Evolutionary conservation across 2,888 invertebrate species (phyloP).

Genomic region (Epiblema foenella): DNA sequence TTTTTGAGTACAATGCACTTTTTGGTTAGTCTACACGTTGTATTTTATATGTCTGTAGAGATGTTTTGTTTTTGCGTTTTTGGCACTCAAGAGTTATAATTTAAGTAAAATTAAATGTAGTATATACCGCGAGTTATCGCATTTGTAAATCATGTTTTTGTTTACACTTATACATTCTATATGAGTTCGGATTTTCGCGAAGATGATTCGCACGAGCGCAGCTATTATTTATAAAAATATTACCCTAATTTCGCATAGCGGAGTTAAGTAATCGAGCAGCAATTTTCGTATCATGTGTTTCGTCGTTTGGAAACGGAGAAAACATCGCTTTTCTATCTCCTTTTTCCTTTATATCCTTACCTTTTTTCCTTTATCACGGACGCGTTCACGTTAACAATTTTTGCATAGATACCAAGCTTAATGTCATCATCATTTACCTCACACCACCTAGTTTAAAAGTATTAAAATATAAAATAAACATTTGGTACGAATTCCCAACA

Average conservation of each 20-base stretch:
- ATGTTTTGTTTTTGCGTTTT: conserved; percentile 61
- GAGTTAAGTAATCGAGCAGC: not conserved
- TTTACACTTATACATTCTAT: conserved; percentile 33
- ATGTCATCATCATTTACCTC: conserved; percentile 69
- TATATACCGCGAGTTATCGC: conserved; percentile 14
- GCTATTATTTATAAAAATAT: conserved; percentile 19
- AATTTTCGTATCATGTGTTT: conserved; percentile 13
- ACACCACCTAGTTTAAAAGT: conserved; percentile 72
- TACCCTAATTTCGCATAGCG: conserved; percentile 1
- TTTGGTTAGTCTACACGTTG: conserved; percentile 56
- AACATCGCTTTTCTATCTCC: conserved; percentile 25
- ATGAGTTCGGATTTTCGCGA: conserved; percentile 7
- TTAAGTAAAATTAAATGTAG: conserved; percentile 45
- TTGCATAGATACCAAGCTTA: conserved; percentile 64
- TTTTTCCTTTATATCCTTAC: conserved; percentile 41
- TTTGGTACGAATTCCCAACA: conserved; percentile 31
- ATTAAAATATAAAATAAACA: conserved; percentile 48
- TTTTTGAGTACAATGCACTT: conserved; percentile 73
- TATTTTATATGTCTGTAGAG: conserved; percentile 58
- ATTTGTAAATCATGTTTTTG: conserved; percentile 20
- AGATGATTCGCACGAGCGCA: not conserved
- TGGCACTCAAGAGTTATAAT: conserved; percentile 52
- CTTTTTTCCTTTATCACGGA: conserved; percentile 47
- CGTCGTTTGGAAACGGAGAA: not conserved
- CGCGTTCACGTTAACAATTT: conserved; percentile 59